phyloP scores from a whole-genome alignment of 2,797 vertebrate genomes.

The Thalassophryne amazonica region DNA sequence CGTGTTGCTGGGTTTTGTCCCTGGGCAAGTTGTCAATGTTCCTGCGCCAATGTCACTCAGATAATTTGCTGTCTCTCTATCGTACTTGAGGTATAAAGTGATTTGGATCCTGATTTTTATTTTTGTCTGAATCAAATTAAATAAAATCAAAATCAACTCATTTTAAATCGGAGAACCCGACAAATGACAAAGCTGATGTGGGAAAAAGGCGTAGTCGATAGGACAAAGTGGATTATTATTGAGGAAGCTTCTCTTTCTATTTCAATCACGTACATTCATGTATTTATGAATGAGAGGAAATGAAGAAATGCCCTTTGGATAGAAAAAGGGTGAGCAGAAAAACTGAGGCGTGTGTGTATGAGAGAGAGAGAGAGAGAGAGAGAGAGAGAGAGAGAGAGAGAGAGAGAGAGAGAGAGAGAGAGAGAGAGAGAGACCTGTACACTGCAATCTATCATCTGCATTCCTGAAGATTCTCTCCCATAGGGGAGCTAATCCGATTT shows the following conservation, averaged over 20 bases:
- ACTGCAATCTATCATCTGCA: constrained; percentile 72
- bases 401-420: constrained; percentile 5
- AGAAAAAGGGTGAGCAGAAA: constrained; percentile 24
- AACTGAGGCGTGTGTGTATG: constrained; percentile 3
- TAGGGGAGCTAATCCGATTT: constrained; percentile 76
- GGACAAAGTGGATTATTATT: constrained; percentile 49
- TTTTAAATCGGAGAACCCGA: constrained; percentile 47
- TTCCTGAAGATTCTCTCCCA: constrained; percentile 74
- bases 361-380: not conserved
- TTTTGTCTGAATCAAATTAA: constrained; percentile 37
- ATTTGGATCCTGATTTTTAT: constrained; percentile 27
- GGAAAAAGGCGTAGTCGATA: constrained; percentile 25
- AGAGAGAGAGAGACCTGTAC: constrained; percentile 61
- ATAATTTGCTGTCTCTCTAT: constrained; percentile 25
- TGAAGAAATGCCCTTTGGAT: constrained; percentile 50
- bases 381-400: constrained; percentile 1
- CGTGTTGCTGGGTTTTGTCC: not conserved
- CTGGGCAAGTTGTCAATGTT: constrained; percentile 6
- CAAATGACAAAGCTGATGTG: constrained; percentile 37
- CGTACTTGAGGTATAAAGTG: constrained; percentile 23
- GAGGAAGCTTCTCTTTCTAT: constrained; percentile 25
- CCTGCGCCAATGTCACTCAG: constrained; percentile 16
- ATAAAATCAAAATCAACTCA: constrained; percentile 44
- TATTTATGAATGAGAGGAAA: constrained; percentile 63
- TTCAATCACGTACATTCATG: constrained; percentile 41